Evolutionary conservation across 1,140 invertebrate species (phyloP).

Genomic region (Drosophila eugracilis): DNA sequence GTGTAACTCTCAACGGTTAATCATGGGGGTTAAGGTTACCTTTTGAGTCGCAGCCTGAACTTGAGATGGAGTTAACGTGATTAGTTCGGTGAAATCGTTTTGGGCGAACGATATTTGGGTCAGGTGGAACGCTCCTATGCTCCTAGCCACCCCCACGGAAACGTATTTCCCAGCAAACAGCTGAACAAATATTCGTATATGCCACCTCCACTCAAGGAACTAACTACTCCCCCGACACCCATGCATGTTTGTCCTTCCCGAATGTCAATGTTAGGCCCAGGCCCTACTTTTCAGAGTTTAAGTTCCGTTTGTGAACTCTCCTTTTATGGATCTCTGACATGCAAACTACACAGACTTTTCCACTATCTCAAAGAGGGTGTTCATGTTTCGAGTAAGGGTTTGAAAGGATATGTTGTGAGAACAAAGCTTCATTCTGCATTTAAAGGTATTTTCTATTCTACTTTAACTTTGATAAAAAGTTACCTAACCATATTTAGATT

Average conservation of each 20-base stretch:
- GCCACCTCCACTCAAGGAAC: slow-evolving; percentile 5
- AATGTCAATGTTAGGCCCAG: slow-evolving; percentile 50
- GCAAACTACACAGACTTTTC: slow-evolving; percentile 35
- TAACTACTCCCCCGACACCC: slow-evolving; percentile 9
- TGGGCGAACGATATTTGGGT: slow-evolving; percentile 18
- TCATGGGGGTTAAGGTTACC: slow-evolving; percentile 45
- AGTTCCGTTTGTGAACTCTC: slow-evolving; percentile 29
- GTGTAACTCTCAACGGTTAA: slow-evolving; percentile 34
- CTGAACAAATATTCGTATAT: slow-evolving; percentile 19
- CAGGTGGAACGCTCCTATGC: neutral
- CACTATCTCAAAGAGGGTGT: neutral
- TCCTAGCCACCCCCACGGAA: neutral
- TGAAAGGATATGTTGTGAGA: no score
- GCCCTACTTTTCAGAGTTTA: slow-evolving; percentile 1
- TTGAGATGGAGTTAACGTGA: slow-evolving; percentile 17
- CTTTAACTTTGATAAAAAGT: no score
- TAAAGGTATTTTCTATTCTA: no score
- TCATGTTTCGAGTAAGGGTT: no score
- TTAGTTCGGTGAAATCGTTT: slow-evolving; percentile 26
- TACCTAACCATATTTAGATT: no score
- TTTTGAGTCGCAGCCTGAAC: slow-evolving; percentile 19
- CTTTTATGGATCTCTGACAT: slow-evolving; percentile 68
- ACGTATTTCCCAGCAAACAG: slow-evolving; percentile 6
- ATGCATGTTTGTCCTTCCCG: slow-evolving; percentile 27
- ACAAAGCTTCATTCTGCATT: no score